Evolutionary conservation across 2,797 vertebrate genomes (phyloP), one percentile per base, ranked within the genome.

Genomic region (Tragelaphus eurycerus): DNA sequence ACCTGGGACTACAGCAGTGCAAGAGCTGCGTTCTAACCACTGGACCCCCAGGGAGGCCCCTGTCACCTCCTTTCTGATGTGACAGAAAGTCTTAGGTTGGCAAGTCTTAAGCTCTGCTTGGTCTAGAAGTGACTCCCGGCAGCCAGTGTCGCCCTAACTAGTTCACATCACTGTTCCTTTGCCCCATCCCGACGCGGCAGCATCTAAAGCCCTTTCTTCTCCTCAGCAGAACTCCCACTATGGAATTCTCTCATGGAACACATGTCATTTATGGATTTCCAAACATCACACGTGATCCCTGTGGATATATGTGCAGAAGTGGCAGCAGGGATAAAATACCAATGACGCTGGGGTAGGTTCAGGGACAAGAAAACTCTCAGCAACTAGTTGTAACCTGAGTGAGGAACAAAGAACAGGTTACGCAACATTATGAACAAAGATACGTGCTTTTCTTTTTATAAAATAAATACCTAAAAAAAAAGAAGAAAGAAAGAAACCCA

Each of bases 331-430:
- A 86, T 14, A 88, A 96, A 94, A 83, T 78, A 83, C 38, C 83
- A 67, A n/a, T 34, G 84, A 86, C 88, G 85, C 31, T 48, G 1
- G 79, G 29, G 54, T 31, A 50, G 88, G 57, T 13, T 87, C 93
- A 19, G 86, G 6, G 55, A 92, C 31, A 74, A 78, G 59, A 82
- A 93, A 95, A 79, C 7, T 17, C 54, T 71, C 52, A 60, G 85
- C 84, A 96, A 87, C 94, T 29, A 89, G 94, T 0, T 93, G 96
- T 95, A 85, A 96, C 93, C 89, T 48, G 96, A 96, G 82, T 3
- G 48, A 52, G 54, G 89, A 57, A 89, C 23, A 93, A 67, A 64
- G 12, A 91, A 83, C 83, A 93, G 84, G 90, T 97, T 91, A 93
- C 0, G 1, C 62, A 95, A 97, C 89, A 74, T 71, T 62, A 52